phyloP scores from a whole-genome alignment of 2,888 invertebrate species.

The Tubulanus polymorphus region DNA sequence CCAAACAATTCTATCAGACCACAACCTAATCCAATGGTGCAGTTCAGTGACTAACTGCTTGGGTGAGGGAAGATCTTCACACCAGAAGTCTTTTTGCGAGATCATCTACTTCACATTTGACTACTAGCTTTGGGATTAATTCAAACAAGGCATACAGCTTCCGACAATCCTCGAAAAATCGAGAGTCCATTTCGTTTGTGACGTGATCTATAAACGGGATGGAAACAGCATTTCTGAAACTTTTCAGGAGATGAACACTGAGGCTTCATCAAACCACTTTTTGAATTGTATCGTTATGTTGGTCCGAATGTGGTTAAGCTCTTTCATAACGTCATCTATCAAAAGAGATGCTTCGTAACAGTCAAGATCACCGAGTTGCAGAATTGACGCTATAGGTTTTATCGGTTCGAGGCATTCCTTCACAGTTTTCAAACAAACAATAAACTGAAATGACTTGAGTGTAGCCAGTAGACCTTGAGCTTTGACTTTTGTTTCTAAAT shows the following conservation, averaged over 20 bases:
- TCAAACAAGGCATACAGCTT: neutral
- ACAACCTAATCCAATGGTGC: neutral
- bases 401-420: neutral
- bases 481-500: neutral
- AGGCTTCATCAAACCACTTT: no score
- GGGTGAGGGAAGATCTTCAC: neutral
- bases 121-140: neutral
- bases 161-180: neutral
- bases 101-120: neutral
- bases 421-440: neutral
- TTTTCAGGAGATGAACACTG: neutral
- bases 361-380: neutral
- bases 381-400: neutral
- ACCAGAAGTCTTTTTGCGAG: no score
- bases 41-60: neutral
- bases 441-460: neutral
- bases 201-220: neutral
- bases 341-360: neutral
- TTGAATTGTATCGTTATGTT: no score
- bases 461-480: neutral
- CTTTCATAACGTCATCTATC: neutral
- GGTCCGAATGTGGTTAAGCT: no score
- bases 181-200: neutral
- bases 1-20: no score
- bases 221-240: neutral